Base-by-base conservation (phyloP, 2,797 vertebrate species). In the Prunella strophiata region DNA sequence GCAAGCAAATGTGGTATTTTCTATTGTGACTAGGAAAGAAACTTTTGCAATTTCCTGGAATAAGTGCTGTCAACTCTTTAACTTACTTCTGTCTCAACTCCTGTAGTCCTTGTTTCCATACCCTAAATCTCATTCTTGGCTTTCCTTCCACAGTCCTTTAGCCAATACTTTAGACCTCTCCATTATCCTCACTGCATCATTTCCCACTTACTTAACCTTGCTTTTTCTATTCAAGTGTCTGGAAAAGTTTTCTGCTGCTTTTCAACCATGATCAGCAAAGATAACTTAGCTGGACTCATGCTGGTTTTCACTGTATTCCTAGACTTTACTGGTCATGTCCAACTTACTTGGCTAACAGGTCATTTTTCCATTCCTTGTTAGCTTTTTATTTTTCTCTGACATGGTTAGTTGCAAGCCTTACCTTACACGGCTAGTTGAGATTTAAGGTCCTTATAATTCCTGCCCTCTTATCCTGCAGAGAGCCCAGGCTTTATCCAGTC, bases 61-160 rank as follows among this genome's bases (percentile, higher is more conserved):
- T 72, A 81, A 88, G 40, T 48, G 55, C 74, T 51, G 50, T 86
- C 59, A 95, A 50, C 51, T 75, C 70, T 40, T 40, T 62, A 62
- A 88, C 59, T 58, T 79, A 67, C 80, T 89, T 84, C 68, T 78
- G 83, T 88, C 83, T 86, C 7, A 0, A 65, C 62, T 86, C 23
- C 66, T 52, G 61, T 30, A 90, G 54, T 72, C 84, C 61, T 83
- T 75, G 36, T 89, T 93, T 93, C 92, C 91, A 93, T 85, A 85
- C 9, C 29, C 55, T 87, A 76, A 92, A 93, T 92, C 77, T 70
- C 67, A 78, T 66, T 94, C 67, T 76, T 94, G 92, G 94, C 95
- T 93, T 88, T 87, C 36, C n/a, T 76, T 89, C 55, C 29, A 58
- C 0, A 2, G 26, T 76, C n/a, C 47, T 73, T 76, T 45, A 87